Percentiles rank a stretch among this genome's conserved stretches.
Evolutionary conservation across 2,797 vertebrate species (phyloP).

Genomic region (Arrhamphus sclerolepis): DNA sequence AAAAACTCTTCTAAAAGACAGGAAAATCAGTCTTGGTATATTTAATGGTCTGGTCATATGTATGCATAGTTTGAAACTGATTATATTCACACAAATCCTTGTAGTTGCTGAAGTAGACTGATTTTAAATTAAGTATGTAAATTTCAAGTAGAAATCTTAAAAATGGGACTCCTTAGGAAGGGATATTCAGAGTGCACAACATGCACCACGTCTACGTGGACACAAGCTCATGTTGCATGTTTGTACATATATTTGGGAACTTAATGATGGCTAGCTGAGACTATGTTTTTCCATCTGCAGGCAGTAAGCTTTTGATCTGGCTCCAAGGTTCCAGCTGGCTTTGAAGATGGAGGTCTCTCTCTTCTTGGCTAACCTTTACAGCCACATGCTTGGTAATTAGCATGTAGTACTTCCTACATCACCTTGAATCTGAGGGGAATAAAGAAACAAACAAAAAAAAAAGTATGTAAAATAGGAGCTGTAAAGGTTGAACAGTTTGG

Average conservation of each 20-base stretch:
- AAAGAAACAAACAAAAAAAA: slow-evolving; percentile 14
- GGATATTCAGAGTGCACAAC: slow-evolving; percentile 10
- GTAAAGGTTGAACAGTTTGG: slow-evolving; percentile 8
- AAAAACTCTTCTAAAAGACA: no score
- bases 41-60: no score
- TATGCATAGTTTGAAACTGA: no score
- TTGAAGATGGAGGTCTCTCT: slow-evolving; percentile 66
- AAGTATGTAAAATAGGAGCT: slow-evolving; percentile 14
- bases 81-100: no score
- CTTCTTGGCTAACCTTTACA: slow-evolving; percentile 70
- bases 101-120: no score
- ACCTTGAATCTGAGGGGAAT: slow-evolving; percentile 19
- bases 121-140: no score
- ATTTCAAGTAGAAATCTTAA: no score
- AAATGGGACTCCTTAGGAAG: no score
- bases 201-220: not conserved
- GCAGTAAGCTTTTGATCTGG: slow-evolving; percentile 63
- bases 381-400: slow-evolving; percentile 62
- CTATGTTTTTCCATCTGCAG: slow-evolving; percentile 53
- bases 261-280: slow-evolving; percentile 28
- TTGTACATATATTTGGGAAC: slow-evolving; percentile 22
- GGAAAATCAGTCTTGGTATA: no score
- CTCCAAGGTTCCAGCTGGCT: slow-evolving; percentile 71
- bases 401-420: slow-evolving; percentile 40
- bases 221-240: slow-evolving; percentile 5